These are phyloP conservation scores for Cynodonichthys magdalenae DNA, from an alignment of 2,797 vertebrate species.

Conservation along the genomic window DNA sequence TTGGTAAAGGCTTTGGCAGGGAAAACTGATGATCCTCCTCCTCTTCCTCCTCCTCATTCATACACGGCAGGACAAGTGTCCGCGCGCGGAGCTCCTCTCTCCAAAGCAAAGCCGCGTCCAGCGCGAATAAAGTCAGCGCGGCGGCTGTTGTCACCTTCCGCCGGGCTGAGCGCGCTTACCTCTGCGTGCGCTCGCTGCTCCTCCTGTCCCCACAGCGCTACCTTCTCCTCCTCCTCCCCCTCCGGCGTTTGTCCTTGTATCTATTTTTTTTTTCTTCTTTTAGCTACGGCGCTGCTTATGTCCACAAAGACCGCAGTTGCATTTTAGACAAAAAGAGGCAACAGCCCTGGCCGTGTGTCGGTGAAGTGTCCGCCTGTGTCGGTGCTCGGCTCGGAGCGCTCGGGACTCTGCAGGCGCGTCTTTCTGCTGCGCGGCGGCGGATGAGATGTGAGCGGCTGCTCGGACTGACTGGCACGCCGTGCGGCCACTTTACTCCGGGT, in stretches of 20 bases:
- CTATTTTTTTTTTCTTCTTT: neutral
- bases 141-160: slow-evolving; percentile 24
- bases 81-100: slow-evolving; percentile 38
- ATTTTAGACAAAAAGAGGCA: slow-evolving; percentile 49
- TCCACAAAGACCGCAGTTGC: slow-evolving; percentile 64
- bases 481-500: slow-evolving; percentile 81
- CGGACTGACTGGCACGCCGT: slow-evolving; percentile 72
- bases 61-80: slow-evolving; percentile 52
- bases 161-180: slow-evolving; percentile 68
- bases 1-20: slow-evolving; percentile 47
- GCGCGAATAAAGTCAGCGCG: slow-evolving; percentile 27
- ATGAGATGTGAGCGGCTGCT: slow-evolving; percentile 68
- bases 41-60: slow-evolving; percentile 50
- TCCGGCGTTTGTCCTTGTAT: slow-evolving; percentile 70
- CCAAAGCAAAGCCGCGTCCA: slow-evolving; percentile 25
- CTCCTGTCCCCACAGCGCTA: slow-evolving; percentile 23
- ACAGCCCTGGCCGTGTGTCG: too few relatives aligned
- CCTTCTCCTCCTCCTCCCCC: slow-evolving; percentile 4
- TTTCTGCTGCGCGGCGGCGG: slow-evolving; percentile 34
- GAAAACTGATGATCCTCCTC: slow-evolving; percentile 33
- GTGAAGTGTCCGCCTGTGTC: slow-evolving; percentile 44
- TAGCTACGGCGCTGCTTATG: slow-evolving; percentile 63
- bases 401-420: slow-evolving; percentile 58
- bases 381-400: slow-evolving; percentile 41
- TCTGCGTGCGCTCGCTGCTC: slow-evolving; percentile 68